Evolutionary conservation across 2,113 vertebrate species (phyloP), one percentile per base, ranked within the genome.

Genomic region (Pavo muticus): DNA sequence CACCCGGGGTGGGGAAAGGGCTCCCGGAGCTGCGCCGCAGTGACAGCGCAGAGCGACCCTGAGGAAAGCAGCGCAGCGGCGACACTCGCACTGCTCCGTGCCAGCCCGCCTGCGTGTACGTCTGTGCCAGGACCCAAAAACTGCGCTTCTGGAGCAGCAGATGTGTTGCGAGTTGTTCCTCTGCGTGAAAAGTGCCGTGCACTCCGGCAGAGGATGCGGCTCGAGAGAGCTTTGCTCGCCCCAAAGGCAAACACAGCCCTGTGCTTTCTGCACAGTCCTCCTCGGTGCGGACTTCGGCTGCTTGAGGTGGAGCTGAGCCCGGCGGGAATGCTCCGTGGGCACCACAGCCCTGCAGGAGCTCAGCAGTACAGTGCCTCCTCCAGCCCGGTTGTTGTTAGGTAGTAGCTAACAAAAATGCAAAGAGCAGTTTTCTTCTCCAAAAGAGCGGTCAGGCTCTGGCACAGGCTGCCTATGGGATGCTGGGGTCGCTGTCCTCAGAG

Each of bases 201-300:
- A 15, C 60, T 77, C 64, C 40, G 32, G 19, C 0, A 2, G 59
- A 84, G 80, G 69, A 45, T 32, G 1, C 6, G 30, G 23, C 11
- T 16, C 63, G 4, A 69, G 60, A 42, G 60, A 81, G 32, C 68
- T 91, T 35, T 71, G 32, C 89, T 93, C 73, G 24, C 90, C 67
- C 57, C 16, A 35, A 93, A 87, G 91, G 45, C 88, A 95, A 95
- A 93, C 84, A 90, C 32, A 64, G 83, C n/a, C 84, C 47, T 21
- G 21, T 88, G 61, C 69, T 95, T 91, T 68, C 88, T 94, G 74
- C 56, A 60, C 75, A 13, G 48, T 8, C 37, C 11, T 75, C 69
- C 50, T 54, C 40, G 13, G 5, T 57, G 74, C 65, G 83, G 84
- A 89, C 84, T 96, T 94, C 91, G 93, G 35, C 75, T 91, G 82